Percentiles rank a stretch among this genome's conserved stretches.
phyloP scores from a whole-genome alignment of 2,797 vertebrate species.

The Delichon dasypus region DNA sequence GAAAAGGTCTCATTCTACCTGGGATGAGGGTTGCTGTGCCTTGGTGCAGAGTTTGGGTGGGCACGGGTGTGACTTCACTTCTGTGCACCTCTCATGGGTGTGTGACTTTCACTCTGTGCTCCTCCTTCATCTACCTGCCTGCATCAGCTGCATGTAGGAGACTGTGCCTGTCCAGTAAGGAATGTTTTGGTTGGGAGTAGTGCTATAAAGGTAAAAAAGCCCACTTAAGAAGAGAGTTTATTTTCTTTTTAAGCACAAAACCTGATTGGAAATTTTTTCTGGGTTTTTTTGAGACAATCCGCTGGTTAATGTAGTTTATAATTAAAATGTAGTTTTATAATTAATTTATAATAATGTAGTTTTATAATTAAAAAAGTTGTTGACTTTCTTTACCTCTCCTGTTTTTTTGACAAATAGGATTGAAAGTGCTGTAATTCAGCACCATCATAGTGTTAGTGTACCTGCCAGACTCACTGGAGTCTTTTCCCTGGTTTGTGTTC shows the following conservation, averaged over 20 bases:
- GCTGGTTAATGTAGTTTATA: background rate
- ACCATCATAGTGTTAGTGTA: background rate
- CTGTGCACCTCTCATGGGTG: background rate
- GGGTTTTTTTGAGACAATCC: background rate
- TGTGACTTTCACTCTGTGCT: background rate
- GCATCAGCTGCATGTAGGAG: rapidly evolving
- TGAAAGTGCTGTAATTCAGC: background rate
- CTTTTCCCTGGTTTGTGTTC: background rate
- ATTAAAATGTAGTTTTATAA: too few relatives aligned
- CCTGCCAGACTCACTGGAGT: background rate
- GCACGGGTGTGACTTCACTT: background rate
- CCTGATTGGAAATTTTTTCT: background rate
- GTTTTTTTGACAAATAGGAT: background rate
- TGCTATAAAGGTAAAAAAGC: background rate
- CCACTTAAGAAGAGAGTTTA: background rate
- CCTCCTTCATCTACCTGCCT: background rate
- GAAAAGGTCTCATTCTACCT: background rate
- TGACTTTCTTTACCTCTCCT: background rate
- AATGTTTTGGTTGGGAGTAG: background rate
- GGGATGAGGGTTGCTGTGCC: background rate
- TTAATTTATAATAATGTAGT: background rate
- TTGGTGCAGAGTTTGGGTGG: background rate
- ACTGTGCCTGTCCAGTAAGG: background rate
- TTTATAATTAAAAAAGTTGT: background rate
- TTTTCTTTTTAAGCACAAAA: background rate